Evolutionary conservation across 2,888 invertebrate species (phyloP).

Genomic region (Hemistola chrysoprasaria): DNA sequence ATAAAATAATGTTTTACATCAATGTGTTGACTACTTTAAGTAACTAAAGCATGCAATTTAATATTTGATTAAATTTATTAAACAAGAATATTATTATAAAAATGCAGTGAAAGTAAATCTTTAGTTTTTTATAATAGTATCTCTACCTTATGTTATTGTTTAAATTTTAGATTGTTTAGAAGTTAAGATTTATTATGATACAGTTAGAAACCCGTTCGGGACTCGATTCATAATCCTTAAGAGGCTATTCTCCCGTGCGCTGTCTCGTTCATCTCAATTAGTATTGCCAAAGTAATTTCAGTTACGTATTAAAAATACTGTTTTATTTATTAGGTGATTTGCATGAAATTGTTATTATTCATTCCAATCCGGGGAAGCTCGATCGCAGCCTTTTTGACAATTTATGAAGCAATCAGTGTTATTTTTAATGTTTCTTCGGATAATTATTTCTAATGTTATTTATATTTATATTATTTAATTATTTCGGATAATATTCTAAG

Average conservation of each 20-base stretch:
- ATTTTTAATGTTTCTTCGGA: slow-evolving; percentile 64
- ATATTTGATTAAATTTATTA: too few relatives aligned
- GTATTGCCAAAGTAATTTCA: slow-evolving; percentile 45
- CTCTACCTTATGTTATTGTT: too few relatives aligned
- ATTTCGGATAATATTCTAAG: too few relatives aligned
- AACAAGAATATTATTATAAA: too few relatives aligned
- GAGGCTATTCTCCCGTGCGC: slow-evolving; percentile 29
- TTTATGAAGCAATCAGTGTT: slow-evolving; percentile 76
- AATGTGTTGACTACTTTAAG: too few relatives aligned
- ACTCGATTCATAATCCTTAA: slow-evolving; percentile 23
- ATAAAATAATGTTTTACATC: too few relatives aligned
- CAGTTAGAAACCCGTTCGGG: slow-evolving; percentile 15
- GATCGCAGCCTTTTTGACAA: slow-evolving; percentile 66
- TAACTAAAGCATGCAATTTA: too few relatives aligned
- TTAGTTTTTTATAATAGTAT: too few relatives aligned
- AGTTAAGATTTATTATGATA: slow-evolving; percentile 17
- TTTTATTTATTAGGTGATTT: slow-evolving; percentile 64
- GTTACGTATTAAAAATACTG: slow-evolving; percentile 35
- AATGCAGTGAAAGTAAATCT: too few relatives aligned
- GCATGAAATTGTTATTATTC: slow-evolving; percentile 57
- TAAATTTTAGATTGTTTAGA: too few relatives aligned
- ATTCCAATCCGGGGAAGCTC: slow-evolving; percentile 52
- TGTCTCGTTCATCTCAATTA: slow-evolving; percentile 57
- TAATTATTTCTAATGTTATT: slow-evolving; percentile 70
- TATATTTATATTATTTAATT: too few relatives aligned